Conservation (phyloP, 2,113 vertebrate genomes). For the Apodemus sylvaticus region DNA sequence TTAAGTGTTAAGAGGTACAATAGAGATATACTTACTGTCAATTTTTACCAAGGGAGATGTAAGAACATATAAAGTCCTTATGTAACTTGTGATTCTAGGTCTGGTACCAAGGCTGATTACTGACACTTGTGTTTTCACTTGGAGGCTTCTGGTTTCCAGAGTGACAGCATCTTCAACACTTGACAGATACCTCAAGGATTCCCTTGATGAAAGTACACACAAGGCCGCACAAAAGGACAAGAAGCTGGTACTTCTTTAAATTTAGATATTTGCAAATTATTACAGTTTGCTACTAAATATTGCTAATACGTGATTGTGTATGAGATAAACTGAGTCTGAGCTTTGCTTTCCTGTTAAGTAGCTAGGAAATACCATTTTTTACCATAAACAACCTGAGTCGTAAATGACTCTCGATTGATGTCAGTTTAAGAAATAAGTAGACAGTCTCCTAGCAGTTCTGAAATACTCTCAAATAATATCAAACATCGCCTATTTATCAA, state of each 20-base stretch:
- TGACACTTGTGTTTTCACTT: neutral
- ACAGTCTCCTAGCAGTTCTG: neutral
- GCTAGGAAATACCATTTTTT: neutral
- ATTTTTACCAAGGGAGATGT: neutral
- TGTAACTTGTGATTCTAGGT: neutral
- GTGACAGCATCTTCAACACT: neutral
- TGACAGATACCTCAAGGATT: neutral
- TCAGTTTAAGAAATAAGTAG: slow-evolving; percentile 20
- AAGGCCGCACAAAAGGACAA: neutral
- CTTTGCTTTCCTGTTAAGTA: neutral
- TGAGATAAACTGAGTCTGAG: neutral
- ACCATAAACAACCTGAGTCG: neutral
- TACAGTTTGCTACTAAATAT: slow-evolving; percentile 22
- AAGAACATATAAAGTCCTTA: neutral
- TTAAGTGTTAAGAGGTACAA: neutral
- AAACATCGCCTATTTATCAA: slow-evolving; percentile 62
- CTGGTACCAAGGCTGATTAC: neutral
- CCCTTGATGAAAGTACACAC: neutral
- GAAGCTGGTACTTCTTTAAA: neutral
- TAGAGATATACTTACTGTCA: neutral
- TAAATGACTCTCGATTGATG: slow-evolving; percentile 25
- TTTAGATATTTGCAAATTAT: neutral
- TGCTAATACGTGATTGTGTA: neutral
- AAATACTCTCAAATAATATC: slow-evolving; percentile 52
- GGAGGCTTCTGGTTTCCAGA: neutral